phyloP scores from a whole-genome alignment of 2,113 vertebrate genomes.

The Chauna torquata region DNA sequence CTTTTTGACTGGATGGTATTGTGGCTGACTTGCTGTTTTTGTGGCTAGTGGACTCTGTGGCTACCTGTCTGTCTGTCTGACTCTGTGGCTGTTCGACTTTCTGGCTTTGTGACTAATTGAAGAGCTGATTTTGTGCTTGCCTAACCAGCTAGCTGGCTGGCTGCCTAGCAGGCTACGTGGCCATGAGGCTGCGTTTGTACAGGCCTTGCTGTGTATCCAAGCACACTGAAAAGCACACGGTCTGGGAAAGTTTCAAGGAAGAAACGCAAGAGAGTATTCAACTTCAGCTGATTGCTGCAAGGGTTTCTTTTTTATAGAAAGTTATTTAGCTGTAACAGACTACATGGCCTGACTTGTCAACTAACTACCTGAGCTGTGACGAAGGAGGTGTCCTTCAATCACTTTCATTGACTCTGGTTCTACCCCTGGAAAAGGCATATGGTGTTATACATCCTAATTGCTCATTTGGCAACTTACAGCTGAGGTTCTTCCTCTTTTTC shows the following conservation, averaged over 20 bases:
- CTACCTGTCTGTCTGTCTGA: not conserved
- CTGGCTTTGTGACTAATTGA: not conserved
- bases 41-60: not conserved
- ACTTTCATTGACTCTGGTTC: not conserved
- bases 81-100: not conserved
- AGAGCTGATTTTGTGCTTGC: not conserved
- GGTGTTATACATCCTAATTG: constrained; percentile 36
- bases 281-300: not conserved
- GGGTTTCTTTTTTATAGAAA: not conserved
- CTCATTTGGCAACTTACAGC: constrained; percentile 20
- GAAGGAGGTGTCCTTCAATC: constrained; percentile 40
- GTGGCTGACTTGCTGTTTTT: not conserved
- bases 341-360: not conserved
- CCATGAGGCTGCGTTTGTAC: not conserved
- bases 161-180: not conserved
- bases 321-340: not conserved
- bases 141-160: not conserved
- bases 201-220: not conserved
- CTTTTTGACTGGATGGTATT: not conserved
- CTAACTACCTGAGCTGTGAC: constrained; percentile 23
- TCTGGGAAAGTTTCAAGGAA: not conserved
- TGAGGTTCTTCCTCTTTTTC: not conserved
- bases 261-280: not conserved
- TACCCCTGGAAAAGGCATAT: constrained; percentile 5
- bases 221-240: not conserved